Base-by-base conservation (phyloP, 2,888 invertebrate genomes). In the Conchocele bisecta region DNA sequence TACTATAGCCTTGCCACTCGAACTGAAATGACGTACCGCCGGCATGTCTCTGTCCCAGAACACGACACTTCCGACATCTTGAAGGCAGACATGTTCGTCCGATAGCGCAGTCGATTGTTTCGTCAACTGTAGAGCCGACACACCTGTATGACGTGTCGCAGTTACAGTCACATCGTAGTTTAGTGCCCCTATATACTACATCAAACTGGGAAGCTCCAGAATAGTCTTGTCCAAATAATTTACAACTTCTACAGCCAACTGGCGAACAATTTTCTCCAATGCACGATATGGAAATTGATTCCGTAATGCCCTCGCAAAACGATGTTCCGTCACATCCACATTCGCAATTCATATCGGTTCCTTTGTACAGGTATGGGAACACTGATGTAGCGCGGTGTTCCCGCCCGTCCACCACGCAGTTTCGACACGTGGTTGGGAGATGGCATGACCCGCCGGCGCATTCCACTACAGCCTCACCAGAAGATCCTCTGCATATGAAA, bases 101-200 rank as follows among this genome's bases (percentile, higher is more conserved):
- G 3, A 26, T 51, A n/a, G 29, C 17, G 31, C 74, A 74, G 17
- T 59, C 46, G 15, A 74, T 56, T 9, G n/a, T 11, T 20, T 29
- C 7, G 7, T n/a, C 33, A 2, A 53, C 75, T 17, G 59, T 72
- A 15, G 72, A 71, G 6, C 82, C 83, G 3, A 83, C 82, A 46
- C 87, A 87, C 20, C 79, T 68, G 81, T 85, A 86, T 24, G 82
- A 77, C 1, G 86, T 84, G 39, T 86, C 83, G 70, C 87, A 87
- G 39, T 79, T 75, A 64, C 87, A 87, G 2, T 58, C 48, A 59
- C 87, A 87, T 7, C 75, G 51, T 59, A 73, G 39, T 22, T 59
- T 46, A 1, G 60, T 20, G 13, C 68, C 68, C 20, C 67, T 56
- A 31, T 82, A 86, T 37, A 80, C 63, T 28, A 77, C 69, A 13